phyloP scores from a whole-genome alignment of 2,113 vertebrate genomes.

The Erythrolamprus reginae region DNA sequence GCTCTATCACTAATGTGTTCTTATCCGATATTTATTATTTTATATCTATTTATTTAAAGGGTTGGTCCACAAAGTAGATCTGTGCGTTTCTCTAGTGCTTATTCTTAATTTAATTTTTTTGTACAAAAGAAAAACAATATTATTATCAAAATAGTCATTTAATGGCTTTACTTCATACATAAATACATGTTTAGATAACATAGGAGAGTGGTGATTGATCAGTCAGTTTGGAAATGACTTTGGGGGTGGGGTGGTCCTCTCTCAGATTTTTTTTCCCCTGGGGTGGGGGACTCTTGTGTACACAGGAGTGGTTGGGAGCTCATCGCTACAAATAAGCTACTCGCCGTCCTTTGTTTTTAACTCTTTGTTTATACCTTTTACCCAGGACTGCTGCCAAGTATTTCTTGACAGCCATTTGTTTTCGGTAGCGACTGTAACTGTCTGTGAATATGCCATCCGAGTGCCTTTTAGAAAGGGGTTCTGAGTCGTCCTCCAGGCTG shows the following conservation, averaged over 20 bases:
- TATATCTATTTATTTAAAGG: conserved; percentile 81
- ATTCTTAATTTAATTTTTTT: conserved; percentile 49
- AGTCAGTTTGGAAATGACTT: conserved; percentile 85
- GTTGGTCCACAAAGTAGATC: conserved; percentile 92
- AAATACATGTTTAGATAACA: conserved; percentile 98
- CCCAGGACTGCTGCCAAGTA: conserved; percentile 97
- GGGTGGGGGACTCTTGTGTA: conserved; percentile 66
- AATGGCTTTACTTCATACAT: conserved; percentile 99
- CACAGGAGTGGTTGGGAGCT: conserved; percentile 72
- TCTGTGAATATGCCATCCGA: conserved; percentile 98
- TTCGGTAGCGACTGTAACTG: conserved; percentile 99
- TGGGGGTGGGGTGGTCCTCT: conserved; percentile 46
- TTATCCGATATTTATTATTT: conserved; percentile 69
- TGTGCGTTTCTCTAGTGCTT: conserved; percentile 92
- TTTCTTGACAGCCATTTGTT: conserved; percentile 99
- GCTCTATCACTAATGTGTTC: conserved; percentile 69
- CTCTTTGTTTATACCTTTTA: conserved; percentile 99
- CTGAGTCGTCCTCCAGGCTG: conserved; percentile 79
- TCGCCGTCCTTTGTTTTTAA: conserved; percentile 98
- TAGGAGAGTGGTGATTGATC: conserved; percentile 89
- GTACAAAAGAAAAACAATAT: conserved; percentile 97
- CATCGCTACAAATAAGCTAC: conserved; percentile 93
- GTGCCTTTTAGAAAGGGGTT: conserved; percentile 92
- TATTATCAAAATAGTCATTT: conserved; percentile 99
- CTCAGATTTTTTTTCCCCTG: conserved; percentile 48